These are phyloP conservation scores for Manis pentadactyla DNA, from an alignment of 2,797 vertebrate genomes.

Conservation along the genomic window DNA sequence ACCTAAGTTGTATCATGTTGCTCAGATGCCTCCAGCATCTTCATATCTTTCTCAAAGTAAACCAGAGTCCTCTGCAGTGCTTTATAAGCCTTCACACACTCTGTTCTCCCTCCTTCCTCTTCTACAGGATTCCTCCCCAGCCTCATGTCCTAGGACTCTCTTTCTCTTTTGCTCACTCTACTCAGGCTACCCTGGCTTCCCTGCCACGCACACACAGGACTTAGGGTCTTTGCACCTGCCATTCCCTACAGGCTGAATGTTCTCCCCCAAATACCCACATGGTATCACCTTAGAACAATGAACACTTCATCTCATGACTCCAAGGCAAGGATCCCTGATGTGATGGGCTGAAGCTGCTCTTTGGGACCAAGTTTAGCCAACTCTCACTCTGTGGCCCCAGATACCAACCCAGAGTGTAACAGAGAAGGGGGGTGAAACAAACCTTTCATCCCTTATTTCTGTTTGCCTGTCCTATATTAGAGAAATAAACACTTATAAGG, in stretches of 20 bases:
- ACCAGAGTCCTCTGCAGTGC: not conserved
- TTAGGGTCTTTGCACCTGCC: not conserved
- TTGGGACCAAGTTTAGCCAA: accelerated
- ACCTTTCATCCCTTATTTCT: not conserved
- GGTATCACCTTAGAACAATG: too few species aligned
- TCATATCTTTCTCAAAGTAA: not conserved
- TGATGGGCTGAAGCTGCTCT: too few species aligned
- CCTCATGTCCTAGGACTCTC: not conserved
- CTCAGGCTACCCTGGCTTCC: not conserved
- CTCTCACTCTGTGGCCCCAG: not conserved
- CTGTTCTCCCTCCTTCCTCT: not conserved
- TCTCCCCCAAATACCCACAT: not conserved
- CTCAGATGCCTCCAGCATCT: not conserved
- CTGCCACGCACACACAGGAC: not conserved
- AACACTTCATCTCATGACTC: not conserved
- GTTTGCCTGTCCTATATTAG: not conserved
- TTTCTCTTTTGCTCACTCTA: not conserved
- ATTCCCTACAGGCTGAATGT: not conserved
- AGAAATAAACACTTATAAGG: not conserved
- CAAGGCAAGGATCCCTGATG: not conserved
- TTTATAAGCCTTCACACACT: not conserved
- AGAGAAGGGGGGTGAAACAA: not conserved
- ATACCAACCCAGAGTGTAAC: not conserved
- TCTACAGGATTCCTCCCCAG: not conserved
- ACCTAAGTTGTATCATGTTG: not conserved